Evolutionary conservation across 2,888 invertebrate genomes (phyloP), one percentile per base, ranked within the genome.

Genomic region (Seladonia tumulorum): DNA sequence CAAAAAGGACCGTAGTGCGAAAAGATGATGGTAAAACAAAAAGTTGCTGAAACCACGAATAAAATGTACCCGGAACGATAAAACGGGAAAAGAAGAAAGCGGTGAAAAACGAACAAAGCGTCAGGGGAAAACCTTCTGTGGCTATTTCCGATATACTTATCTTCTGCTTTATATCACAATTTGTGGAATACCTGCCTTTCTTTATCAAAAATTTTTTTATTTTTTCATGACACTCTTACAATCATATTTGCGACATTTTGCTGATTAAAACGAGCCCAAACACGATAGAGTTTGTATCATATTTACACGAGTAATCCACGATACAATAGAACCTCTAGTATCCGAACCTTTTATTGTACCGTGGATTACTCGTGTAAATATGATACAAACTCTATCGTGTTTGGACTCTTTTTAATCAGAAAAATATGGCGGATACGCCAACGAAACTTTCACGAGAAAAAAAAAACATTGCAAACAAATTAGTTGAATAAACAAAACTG

Each of bases 391-490:
- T 10, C n/a, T 12, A 57, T 8, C 57, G 57, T 22, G n/a, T 8
- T 1, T 57, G n/a, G n/a, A n/a, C 57, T 57, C n/a, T 12, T 57
- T 57, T n/a, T 4, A n/a, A n/a, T 57, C 57, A 12, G n/a, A 57
- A n/a, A n/a, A 57, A 57, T 22, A 0, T 57, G 4, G 12, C 57
- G 57, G 8, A 57, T 57, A 0, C n/a, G 1, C 0, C 4, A 1
- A n/a, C 12, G 1, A 12, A n/a, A n/a, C 4, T 12, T n/a, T 57
- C 12, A 0, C n/a, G n/a, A 57, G 14, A n/a, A 1, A 12, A 45
- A n/a, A 1, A 12, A 4, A n/a, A 12, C 12, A 8, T 57, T 0
- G 3, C 10, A n/a, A 57, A 4, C 4, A n/a, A 57, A n/a, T 7
- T 7, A 8, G 53, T 53, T 53, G 8, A 53, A 53, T 2, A 22